Evolutionary conservation across 2,888 invertebrate genomes (phyloP), one percentile per base, ranked within the genome.

Genomic region (Platycheirus albimanus): DNA sequence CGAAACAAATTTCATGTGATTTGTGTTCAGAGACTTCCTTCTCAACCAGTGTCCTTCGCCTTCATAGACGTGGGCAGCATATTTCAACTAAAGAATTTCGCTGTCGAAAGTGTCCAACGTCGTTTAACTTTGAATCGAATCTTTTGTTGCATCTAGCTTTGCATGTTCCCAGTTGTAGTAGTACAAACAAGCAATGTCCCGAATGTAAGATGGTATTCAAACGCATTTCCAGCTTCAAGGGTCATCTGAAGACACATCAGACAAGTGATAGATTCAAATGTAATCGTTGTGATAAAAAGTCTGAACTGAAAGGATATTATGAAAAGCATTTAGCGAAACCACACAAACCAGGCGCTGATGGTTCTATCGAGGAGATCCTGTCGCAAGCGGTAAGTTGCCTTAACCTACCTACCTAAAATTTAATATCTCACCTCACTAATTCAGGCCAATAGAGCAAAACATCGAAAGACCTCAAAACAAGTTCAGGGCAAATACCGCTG

Each of bases 121-220:
- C 66, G 13, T 86, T 79, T 36, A 86, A 86, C 15, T 81, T 84
- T 7, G 69, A 85, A 41, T 78, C 75, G 6, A 86, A 86, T 33
- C 51, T 85, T 4, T 4, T 41, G 0, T 64, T 85, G 0, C 85
- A 86, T 17, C 7, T 75, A 19, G 84, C 85, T 1, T 66, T 70
- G 7, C 86, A 86, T 64, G 79, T 79, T 28, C 19, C 74, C 17
- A 69, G 67, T 33, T 67, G 64, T 3, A 80, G n/a, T n/a, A n/a
- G 72, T 6, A 67, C 28, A 11, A 64, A 70, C 5, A 67, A 61
- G 2, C 56, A 71, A 41, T 86, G 86, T 41, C 85, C 85, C 8
- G 72, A 80, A 13, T 85, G 86, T 67, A 71, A 76, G 1, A 76
- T 28, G 49, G 43, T 51, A 0, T 85, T 85, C 52, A 77, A 83